A percentile compares a stretch with the other conserved stretches of the same genome.
phyloP scores from a whole-genome alignment of 2,888 invertebrate species.

The Leptura quadrifasciata region DNA sequence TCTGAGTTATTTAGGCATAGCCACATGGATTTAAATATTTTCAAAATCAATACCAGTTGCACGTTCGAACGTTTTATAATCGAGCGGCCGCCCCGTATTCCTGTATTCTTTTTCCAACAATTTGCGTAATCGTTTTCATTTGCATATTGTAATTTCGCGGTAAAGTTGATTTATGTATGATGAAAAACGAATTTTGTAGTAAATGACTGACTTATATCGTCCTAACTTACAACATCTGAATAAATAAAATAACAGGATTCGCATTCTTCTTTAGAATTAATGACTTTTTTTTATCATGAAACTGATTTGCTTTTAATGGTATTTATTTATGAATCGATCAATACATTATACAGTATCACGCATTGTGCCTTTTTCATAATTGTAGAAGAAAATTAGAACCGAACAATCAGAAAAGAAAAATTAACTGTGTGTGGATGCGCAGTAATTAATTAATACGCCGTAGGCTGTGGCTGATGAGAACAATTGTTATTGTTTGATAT shows the following conservation, averaged over 20 bases:
- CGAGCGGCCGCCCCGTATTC: background rate
- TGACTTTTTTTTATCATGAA: background rate
- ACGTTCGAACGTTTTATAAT: background rate
- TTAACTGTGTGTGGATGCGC: too few relatives aligned
- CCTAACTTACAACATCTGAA: background rate
- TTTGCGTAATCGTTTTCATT: background rate
- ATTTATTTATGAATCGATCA: too few relatives aligned
- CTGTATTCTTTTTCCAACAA: slow-evolving; percentile 3
- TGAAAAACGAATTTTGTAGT: slow-evolving; percentile 1
- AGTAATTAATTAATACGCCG: too few relatives aligned
- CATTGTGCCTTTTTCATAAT: too few relatives aligned
- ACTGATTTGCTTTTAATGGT: too few relatives aligned
- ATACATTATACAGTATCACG: too few relatives aligned
- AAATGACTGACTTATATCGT: background rate
- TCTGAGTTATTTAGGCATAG: too few relatives aligned
- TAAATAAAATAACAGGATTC: background rate
- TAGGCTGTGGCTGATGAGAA: too few relatives aligned
- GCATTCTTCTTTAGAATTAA: background rate
- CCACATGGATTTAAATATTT: background rate
- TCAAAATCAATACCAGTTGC: background rate
- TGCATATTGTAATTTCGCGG: slow-evolving; percentile 7
- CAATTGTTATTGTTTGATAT: too few relatives aligned
- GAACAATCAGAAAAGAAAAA: too few relatives aligned
- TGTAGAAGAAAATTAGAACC: too few relatives aligned
- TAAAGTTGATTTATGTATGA: background rate